A percentile compares a stretch with the other conserved stretches of the same genome.
phyloP scores from a whole-genome alignment of 2,113 vertebrate species.

The Aix galericulata region DNA sequence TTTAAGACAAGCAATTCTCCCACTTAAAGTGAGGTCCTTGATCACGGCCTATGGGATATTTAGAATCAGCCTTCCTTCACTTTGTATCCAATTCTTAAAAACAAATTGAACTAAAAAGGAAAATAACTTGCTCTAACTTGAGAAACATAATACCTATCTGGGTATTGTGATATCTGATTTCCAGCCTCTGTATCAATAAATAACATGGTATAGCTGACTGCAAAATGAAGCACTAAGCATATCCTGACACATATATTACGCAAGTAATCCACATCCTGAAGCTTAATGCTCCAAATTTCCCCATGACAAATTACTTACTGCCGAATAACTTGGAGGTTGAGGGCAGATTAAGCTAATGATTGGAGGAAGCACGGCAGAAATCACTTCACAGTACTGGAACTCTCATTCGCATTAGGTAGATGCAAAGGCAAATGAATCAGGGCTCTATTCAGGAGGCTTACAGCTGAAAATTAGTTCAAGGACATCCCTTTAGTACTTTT shows the following conservation, averaged over 20 bases:
- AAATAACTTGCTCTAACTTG: background rate
- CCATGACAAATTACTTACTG: background rate
- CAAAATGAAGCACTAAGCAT: conserved; percentile 13
- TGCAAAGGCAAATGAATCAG: background rate
- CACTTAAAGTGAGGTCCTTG: background rate
- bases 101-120: background rate
- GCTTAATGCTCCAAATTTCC: background rate
- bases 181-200: background rate
- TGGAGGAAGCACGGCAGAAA: background rate
- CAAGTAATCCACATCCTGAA: background rate
- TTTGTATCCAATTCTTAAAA: background rate
- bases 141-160: background rate
- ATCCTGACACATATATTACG: background rate
- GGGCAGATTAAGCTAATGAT: background rate
- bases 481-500: background rate
- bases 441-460: background rate
- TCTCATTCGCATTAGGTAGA: background rate
- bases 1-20: background rate
- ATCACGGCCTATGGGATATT: background rate
- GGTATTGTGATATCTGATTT: background rate
- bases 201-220: background rate
- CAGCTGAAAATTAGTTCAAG: background rate
- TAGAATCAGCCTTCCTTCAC: background rate
- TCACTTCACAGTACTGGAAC: background rate
- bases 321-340: background rate